Evolutionary conservation across 2,888 invertebrate species (phyloP).

Genomic region (Mesopsocus fuscifrons): DNA sequence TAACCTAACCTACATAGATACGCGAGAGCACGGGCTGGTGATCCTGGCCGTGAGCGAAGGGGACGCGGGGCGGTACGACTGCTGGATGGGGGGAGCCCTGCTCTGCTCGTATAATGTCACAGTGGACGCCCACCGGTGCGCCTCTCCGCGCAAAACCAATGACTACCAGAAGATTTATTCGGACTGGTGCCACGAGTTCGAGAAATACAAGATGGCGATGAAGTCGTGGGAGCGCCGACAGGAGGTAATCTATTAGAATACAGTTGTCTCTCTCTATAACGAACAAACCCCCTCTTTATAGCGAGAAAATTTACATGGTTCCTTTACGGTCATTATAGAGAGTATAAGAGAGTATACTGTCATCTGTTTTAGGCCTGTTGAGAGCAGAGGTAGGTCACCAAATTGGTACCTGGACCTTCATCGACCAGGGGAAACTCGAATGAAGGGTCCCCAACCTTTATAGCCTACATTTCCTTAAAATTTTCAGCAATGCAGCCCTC

Average conservation of each 20-base stretch:
- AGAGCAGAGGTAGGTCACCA: no score
- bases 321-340: no score
- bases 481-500: slow-evolving; percentile 57
- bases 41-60: slow-evolving; percentile 77
- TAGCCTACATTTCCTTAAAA: slow-evolving; percentile 20
- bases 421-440: no score
- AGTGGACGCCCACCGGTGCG: slow-evolving; percentile 87
- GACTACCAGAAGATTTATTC: slow-evolving; percentile 92
- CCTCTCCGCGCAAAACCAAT: slow-evolving; percentile 74
- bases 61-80: slow-evolving; percentile 79
- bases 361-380: no score
- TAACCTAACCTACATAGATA: slow-evolving; percentile 88
- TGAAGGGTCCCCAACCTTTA: no score
- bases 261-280: no score
- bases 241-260: no score
- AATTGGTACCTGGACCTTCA: no score
- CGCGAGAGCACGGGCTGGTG: slow-evolving; percentile 77
- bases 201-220: slow-evolving; percentile 92
- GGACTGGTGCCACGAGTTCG: slow-evolving; percentile 97
- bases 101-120: slow-evolving; percentile 84
- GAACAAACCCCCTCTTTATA: no score
- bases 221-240: slow-evolving; percentile 89
- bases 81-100: slow-evolving; percentile 72
- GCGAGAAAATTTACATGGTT: no score
- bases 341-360: no score